A percentile compares a stretch with the other conserved stretches of the same genome.
Evolutionary conservation across 2,888 invertebrate genomes (phyloP).

Genomic region (Metacarcinus magister): DNA sequence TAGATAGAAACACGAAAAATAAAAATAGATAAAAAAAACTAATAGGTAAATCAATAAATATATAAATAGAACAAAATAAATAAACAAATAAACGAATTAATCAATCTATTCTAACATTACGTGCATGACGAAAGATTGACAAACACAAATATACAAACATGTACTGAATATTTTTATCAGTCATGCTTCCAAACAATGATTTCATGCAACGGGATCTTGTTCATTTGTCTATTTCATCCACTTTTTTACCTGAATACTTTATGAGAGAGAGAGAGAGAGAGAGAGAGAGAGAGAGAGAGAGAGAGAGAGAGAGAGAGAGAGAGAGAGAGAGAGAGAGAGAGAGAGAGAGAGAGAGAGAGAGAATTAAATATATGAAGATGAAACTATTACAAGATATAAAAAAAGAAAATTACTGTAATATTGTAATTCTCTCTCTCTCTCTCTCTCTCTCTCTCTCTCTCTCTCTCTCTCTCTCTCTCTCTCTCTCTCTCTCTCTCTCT

Average conservation of each 20-base stretch:
- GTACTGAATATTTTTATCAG: background rate
- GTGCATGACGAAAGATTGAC: background rate
- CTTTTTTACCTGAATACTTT: background rate
- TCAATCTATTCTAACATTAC: background rate
- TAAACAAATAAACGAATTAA: background rate
- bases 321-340: constrained; percentile 29
- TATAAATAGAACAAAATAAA: background rate
- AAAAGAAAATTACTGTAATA: background rate
- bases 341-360: no score
- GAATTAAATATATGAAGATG: background rate
- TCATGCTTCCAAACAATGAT: background rate
- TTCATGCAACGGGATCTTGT: background rate
- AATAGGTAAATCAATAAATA: background rate
- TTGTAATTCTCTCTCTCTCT: background rate
- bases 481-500: background rate
- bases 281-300: background rate
- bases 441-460: background rate
- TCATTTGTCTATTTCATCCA: background rate
- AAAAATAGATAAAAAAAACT: background rate
- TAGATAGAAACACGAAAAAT: background rate
- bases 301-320: background rate
- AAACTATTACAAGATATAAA: background rate
- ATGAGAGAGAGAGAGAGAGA: background rate
- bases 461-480: background rate
- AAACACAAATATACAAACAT: background rate